Percentiles rank a stretch among this genome's conserved stretches.
These are phyloP conservation scores for Drosophila cognata DNA, from an alignment of 2,888 invertebrate species.

Conservation along the genomic window DNA sequence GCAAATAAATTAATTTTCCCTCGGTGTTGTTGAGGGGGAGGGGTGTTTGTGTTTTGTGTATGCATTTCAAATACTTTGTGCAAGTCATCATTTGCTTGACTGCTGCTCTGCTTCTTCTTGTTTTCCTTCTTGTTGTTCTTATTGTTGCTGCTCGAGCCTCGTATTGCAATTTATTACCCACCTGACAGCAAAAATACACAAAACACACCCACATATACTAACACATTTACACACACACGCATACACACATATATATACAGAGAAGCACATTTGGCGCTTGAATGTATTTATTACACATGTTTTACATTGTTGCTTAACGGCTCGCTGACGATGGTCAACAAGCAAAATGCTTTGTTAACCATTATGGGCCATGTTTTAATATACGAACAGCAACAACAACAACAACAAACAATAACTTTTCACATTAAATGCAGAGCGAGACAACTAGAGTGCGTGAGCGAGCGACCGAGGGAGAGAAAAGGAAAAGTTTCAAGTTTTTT, in stretches of 20 bases:
- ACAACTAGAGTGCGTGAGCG: not conserved
- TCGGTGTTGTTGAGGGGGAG: not conserved
- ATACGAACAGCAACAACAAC: slow-evolving; percentile 55
- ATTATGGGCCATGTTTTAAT: slow-evolving; percentile 79
- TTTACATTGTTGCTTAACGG: slow-evolving; percentile 73
- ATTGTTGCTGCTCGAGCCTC: slow-evolving; percentile 26
- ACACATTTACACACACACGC: slow-evolving; percentile 1
- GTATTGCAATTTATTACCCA: slow-evolving; percentile 74
- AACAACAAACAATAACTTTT: slow-evolving; percentile 69
- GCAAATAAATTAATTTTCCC: not conserved
- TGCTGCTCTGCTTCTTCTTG: slow-evolving; percentile 23
- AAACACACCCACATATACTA: slow-evolving; percentile 9
- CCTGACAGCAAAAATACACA: slow-evolving; percentile 49
- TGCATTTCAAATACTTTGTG: slow-evolving; percentile 67
- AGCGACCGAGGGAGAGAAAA: slow-evolving; percentile 24
- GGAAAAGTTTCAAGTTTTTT: slow-evolving; percentile 51
- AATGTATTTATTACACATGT: slow-evolving; percentile 80
- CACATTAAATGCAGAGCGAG: slow-evolving; percentile 65
- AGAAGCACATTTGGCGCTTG: slow-evolving; percentile 37
- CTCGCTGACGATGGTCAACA: slow-evolving; percentile 68
- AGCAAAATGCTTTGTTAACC: slow-evolving; percentile 78
- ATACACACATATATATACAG: not conserved
- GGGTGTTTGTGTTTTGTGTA: slow-evolving; percentile 11
- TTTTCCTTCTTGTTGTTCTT: slow-evolving; percentile 8
- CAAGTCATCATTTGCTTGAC: slow-evolving; percentile 70